Percentiles rank a stretch among this genome's conserved stretches.
phyloP scores from a whole-genome alignment of 2,888 invertebrate genomes.

The Drosophila nr. fundita region DNA sequence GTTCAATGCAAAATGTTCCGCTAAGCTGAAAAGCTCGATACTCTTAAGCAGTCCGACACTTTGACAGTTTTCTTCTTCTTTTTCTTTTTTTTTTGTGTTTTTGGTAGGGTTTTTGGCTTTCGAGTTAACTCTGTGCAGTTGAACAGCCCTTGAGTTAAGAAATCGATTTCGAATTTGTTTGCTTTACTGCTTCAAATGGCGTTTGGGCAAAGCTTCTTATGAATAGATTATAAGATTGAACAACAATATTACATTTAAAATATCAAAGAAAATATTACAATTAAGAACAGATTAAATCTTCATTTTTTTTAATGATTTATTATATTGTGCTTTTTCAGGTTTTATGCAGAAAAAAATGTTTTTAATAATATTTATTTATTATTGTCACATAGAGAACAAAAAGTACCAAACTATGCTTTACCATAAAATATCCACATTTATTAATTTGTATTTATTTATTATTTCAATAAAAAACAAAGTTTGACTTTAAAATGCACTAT shows the following conservation, averaged over 20 bases:
- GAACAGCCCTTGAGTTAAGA: constrained; percentile 33
- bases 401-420: background rate
- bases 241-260: constrained; percentile 13
- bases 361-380: background rate
- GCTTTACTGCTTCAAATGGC: constrained; percentile 11
- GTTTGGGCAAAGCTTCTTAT: constrained; percentile 9
- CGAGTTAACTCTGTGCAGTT: constrained; percentile 30
- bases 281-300: background rate
- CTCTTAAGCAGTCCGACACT: constrained; percentile 38
- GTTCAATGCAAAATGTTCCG: constrained; percentile 59
- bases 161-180: constrained; percentile 51
- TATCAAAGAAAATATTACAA: constrained; percentile 6
- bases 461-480: background rate
- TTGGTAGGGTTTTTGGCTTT: constrained; percentile 4
- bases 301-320: background rate
- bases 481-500: background rate
- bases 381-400: background rate
- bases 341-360: background rate
- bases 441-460: background rate
- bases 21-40: constrained; percentile 18
- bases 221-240: constrained; percentile 16
- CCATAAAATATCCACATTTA: accelerated
- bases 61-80: constrained; percentile 52
- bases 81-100: background rate
- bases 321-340: background rate